Base-by-base conservation (phyloP, 2,888 invertebrate species). In the Trypoxylon attenuatum region DNA sequence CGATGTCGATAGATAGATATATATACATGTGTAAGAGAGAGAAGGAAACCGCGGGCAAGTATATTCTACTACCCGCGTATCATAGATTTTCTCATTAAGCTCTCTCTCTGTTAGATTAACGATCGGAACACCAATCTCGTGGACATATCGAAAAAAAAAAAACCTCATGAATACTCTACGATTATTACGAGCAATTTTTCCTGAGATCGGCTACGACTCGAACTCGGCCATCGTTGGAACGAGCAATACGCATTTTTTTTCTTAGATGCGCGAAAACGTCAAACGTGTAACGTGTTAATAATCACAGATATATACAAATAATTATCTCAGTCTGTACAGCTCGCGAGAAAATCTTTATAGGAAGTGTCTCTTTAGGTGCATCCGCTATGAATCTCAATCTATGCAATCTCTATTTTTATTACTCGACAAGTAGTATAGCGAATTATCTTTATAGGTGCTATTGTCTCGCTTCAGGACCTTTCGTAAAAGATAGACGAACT, bases 341-440 rank as follows among this genome's bases (percentile, higher is more conserved):
- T 69, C 74, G 67, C 67, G 54, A 69, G 57, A 69, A 75, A 76
- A 74, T 73, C 72, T 76, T 75, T 75, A 75, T 74, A 75, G 76
- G 69, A 73, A 71, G 75, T 78, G 74, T 81, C 79, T 77, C 71
- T 68, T 74, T 84, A 84, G 80, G 79, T 82, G 83, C 83, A 84
- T 85, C 82, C 81, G 81, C 81, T 83, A 80, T 80, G 82, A 84
- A 81, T 86, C 82, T 84, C 83, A 82, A 83, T 84, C 83, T 84
- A 84, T 82, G 84, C 85, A 84, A 86, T 86, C 83, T 83, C 85
- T 86, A 87, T 86, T 87, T 87, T 87, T 86, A 85, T 84, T 87
- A 86, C 84, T 85, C 75, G 77, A 84, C 73, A 70, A 67, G 64
- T 76, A 76, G 73, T 51, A 70, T 76, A 76, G 71, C 59, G 62